Percentiles rank a stretch among this genome's conserved stretches.
Evolutionary conservation across 2,888 invertebrate species (phyloP).

Genomic region (Mythimna ferrago): DNA sequence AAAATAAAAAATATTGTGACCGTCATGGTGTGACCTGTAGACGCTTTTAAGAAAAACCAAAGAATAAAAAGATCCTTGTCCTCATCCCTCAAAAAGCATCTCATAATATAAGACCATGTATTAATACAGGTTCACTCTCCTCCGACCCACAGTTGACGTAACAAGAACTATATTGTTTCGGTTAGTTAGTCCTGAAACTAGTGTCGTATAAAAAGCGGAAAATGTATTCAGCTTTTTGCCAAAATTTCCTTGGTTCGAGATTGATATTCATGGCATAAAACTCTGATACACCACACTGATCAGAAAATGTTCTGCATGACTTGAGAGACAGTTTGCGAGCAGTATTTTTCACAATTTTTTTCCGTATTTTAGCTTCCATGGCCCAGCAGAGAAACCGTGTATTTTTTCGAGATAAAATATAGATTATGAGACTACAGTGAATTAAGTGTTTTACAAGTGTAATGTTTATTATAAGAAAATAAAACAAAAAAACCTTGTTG

Average conservation of each 20-base stretch:
- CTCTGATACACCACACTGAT: constrained; percentile 4
- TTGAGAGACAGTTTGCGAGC: not conserved
- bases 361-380: too few species aligned
- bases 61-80: constrained; percentile 32
- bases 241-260: not conserved
- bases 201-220: constrained; percentile 35
- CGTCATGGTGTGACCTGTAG: too few species aligned
- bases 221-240: constrained; percentile 38
- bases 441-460: too few species aligned
- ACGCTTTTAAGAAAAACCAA: not conserved
- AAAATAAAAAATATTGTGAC: too few species aligned
- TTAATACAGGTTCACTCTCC: constrained; percentile 10
- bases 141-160: constrained; percentile 20
- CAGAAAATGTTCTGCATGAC: constrained; percentile 19
- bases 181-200: constrained; percentile 52
- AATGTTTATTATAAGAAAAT: too few species aligned
- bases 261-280: constrained; percentile 35
- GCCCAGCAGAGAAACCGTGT: too few species aligned
- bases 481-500: too few species aligned
- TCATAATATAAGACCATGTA: constrained; percentile 30
- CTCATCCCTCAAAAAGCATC: constrained; percentile 23
- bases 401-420: too few species aligned
- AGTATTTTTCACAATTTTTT: not conserved
- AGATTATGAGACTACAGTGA: too few species aligned
- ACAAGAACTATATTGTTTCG: constrained; percentile 54